Evolutionary conservation across 2,797 vertebrate species (phyloP), one percentile per base, ranked within the genome.

Genomic region (Enteromius afrohamiltoni): DNA sequence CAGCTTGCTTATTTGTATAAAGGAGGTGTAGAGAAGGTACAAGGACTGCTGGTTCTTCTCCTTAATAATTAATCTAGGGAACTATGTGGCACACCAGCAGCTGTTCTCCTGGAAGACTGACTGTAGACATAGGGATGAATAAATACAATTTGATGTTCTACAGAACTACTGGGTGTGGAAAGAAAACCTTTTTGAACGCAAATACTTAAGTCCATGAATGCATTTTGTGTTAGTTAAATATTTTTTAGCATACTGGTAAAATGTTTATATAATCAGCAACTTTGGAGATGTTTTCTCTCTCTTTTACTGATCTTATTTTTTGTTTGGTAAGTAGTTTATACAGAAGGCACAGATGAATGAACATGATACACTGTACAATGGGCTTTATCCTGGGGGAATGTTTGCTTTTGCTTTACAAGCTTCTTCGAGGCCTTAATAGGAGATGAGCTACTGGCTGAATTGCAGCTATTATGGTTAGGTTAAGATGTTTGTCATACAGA

Each of bases 61-160:
- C 37, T 83, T 2, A 69, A 83, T 83, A 83, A 77, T 77, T 77
- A 2, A 82, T 77, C 13, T 58, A 31, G 37, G 34, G 69, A 77
- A 58, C 40, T 45, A 40, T 47, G 79, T 47, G 68, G 69, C 80
- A 65, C 58, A 82, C 45, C 45, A 65, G 64, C 81, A 83, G 31
- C 34, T 68, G 73, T 53, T 65, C 37, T 83, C 62, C 47, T 45
- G 49, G 26, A 77, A 68, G 17, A 76, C 11, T 21, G 3, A 34
- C 55, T 73, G 58, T 51, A 37, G 23, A 49, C 8, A n/a, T n/a
- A 42, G 16, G 29, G 40, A 64, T 5, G 21, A 73, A 81, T 65
- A 82, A 64, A 65, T 53, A 65, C 7, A 49, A 26, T 64, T 62
- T 7, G 21, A 74, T 64, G 5, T 31, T 70, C 11, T 62, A 13